phyloP scores from a whole-genome alignment of 2,113 vertebrate species.

The Zosterops japonicus region DNA sequence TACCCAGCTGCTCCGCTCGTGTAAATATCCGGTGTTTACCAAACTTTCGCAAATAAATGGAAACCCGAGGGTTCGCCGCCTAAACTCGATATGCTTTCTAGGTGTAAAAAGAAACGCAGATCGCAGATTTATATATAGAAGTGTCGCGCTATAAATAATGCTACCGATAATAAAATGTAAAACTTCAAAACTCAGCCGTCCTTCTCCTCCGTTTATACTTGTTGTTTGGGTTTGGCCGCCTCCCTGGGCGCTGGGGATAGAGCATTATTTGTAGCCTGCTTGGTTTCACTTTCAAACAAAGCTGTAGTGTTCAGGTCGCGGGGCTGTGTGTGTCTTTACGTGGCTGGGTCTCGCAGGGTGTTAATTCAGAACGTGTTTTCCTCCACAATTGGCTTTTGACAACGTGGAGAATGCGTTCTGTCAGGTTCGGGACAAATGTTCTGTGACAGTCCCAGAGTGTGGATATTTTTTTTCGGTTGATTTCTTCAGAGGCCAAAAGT shows the following conservation, averaged over 20 bases:
- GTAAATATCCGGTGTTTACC: not conserved
- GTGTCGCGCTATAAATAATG: slow-evolving; percentile 29
- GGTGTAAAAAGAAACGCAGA: not conserved
- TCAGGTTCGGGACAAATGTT: not conserved
- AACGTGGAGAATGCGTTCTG: not conserved
- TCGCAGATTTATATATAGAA: not conserved
- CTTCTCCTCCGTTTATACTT: not conserved
- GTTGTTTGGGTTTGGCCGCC: slow-evolving; percentile 1
- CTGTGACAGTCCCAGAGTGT: not conserved
- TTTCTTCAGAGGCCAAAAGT: not conserved
- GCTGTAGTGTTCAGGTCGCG: slow-evolving; percentile 46
- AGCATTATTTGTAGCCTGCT: slow-evolving; percentile 30
- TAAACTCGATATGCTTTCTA: not conserved
- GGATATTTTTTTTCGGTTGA: not conserved
- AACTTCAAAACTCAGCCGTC: slow-evolving; percentile 12
- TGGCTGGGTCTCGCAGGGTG: not conserved
- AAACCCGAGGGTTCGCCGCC: not conserved
- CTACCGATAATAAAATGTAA: slow-evolving; percentile 21
- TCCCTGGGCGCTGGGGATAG: not conserved
- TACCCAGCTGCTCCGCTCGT: not conserved
- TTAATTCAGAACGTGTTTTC: not conserved
- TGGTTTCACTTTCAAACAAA: slow-evolving; percentile 60
- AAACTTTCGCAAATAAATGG: not conserved
- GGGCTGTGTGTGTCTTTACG: not conserved
- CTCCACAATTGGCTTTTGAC: not conserved